Base-by-base conservation (phyloP, 2,888 invertebrate genomes). In the Xestoiulus laeticollis region DNA sequence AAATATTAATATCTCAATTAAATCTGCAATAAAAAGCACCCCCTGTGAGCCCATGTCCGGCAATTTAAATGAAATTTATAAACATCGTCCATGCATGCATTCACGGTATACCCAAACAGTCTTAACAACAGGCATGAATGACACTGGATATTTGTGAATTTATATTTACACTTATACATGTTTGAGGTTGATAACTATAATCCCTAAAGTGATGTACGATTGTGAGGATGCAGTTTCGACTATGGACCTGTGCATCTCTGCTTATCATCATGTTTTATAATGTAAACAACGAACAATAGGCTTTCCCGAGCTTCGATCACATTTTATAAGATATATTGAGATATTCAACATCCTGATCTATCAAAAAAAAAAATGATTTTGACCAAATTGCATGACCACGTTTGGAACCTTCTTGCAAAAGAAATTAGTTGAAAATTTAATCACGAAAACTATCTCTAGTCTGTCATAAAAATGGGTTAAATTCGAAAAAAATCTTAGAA, bases 1-100 rank as follows among this genome's bases (percentile, higher is more conserved):
- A 78, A 30, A 78, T 78, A 78, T 78, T 78, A 14, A 78, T 26
- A 78, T 78, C 30, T 78, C 26, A 78, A 78, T 78, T 30, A 78
- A 78, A 78, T 16, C 10, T 10, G 26, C 30, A 32, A 30, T 32
- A 78, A 78, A 78, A n/a, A 32, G 26, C 16, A 30, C 78, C 30
- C 30, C 30, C 78, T 26, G 14, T 12, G 30, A 32, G 78, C n/a
- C n/a, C n/a, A n/a, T 53, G 53, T 59, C 8, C 26, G 26, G 78
- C 30, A 78, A 10, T 78, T 68, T 30, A 78, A 32, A 30, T 78
- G 78, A 26, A 78, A 14, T 78, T 14, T 30, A 8, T 5, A 2
- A 68, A 26, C 16, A 30, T 30, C 30, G 30, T 14, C 8, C 59
- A 78, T 78, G 30, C 59, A 68, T 68, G 59, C 22, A 48, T 22